Conservation (phyloP, 2,797 vertebrate species). For the Semaprochilodus insignis region DNA sequence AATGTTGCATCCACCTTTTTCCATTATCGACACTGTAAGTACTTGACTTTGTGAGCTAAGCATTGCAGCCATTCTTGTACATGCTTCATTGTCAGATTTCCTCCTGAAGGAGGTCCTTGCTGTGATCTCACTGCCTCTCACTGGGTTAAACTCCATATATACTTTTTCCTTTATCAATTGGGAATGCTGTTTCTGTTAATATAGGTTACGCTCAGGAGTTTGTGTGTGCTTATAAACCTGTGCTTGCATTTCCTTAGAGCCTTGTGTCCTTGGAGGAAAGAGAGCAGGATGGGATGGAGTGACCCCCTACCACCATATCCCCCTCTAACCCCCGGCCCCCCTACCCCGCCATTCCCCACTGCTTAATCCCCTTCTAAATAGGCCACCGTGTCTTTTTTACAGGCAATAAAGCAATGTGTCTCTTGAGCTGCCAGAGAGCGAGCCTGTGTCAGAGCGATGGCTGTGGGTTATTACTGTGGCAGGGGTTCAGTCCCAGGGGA, state of each 20-base stretch:
- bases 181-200: slow-evolving; percentile 2
- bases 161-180: not conserved
- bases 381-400: slow-evolving; percentile 79
- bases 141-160: not conserved
- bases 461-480: slow-evolving; percentile 58
- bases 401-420: slow-evolving; percentile 78
- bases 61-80: too few relatives aligned
- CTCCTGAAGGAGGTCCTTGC: not conserved
- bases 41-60: too few relatives aligned
- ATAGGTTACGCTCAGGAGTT: not conserved
- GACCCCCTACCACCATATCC: slow-evolving; percentile 3
- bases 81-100: too few relatives aligned
- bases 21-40: too few relatives aligned
- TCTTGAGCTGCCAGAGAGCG: slow-evolving; percentile 57
- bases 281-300: slow-evolving; percentile 57
- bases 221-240: not conserved
- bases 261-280: slow-evolving; percentile 58
- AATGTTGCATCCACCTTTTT: too few relatives aligned
- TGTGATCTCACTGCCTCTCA: not conserved
- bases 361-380: slow-evolving; percentile 79
- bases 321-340: slow-evolving; percentile 66
- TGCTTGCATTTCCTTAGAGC: slow-evolving; percentile 14
- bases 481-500: slow-evolving; percentile 48
- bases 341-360: slow-evolving; percentile 72
- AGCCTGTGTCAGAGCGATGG: slow-evolving; percentile 59